A percentile compares a stretch with the other conserved stretches of the same genome.
These are phyloP conservation scores for Phyto melanocephala DNA, from an alignment of 2,888 invertebrate species.

Conservation along the genomic window DNA sequence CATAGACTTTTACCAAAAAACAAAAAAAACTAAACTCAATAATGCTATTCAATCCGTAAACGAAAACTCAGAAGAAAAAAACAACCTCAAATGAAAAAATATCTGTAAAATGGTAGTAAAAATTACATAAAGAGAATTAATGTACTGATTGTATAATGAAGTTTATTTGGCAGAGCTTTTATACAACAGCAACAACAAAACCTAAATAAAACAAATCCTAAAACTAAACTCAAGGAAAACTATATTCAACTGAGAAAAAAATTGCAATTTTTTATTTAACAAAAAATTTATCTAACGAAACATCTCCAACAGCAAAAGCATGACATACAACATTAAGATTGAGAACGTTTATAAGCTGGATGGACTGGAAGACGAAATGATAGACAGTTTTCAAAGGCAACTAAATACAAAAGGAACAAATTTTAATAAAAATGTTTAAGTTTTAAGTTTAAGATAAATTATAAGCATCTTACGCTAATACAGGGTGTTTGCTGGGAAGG, in stretches of 20 bases:
- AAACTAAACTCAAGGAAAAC: no score
- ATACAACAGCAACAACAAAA: background rate
- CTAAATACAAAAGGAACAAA: background rate
- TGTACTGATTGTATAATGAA: constrained; percentile 50
- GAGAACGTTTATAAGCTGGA: constrained; percentile 40
- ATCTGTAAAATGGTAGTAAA: background rate
- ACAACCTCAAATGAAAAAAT: background rate
- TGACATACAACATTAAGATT: constrained; percentile 24
- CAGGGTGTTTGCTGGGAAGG: no score
- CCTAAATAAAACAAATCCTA: background rate
- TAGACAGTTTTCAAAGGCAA: constrained; percentile 38
- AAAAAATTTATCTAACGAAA: background rate
- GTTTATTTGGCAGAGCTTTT: constrained; percentile 54
- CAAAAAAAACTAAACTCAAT: background rate
- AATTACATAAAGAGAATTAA: background rate
- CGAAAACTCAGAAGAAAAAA: background rate
- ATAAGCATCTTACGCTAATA: no score
- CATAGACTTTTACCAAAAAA: background rate
- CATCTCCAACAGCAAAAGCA: background rate
- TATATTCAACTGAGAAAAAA: constrained; percentile 10
- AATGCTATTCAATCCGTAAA: background rate
- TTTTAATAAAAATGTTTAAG: background rate
- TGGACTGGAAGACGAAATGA: constrained; percentile 51
- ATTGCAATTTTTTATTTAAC: constrained; percentile 3
- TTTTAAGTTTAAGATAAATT: background rate